Percentiles rank a stretch among this genome's conserved stretches.
phyloP scores from a whole-genome alignment of 2,113 vertebrate species.

The Pimephales promelas region DNA sequence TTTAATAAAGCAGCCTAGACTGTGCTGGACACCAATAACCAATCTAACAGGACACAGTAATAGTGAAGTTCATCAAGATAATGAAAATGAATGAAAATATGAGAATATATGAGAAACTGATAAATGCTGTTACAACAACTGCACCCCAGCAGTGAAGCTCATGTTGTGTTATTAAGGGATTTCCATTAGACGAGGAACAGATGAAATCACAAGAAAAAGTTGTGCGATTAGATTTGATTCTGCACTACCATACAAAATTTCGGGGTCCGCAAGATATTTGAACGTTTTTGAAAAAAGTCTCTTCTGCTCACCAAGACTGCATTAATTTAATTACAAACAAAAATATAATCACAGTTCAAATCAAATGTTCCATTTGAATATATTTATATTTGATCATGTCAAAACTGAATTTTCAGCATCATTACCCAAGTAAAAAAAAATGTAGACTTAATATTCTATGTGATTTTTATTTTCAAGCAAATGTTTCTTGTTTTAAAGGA shows the following conservation, averaged over 20 bases:
- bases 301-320: neutral
- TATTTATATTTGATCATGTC: neutral
- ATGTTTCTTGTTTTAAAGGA: neutral
- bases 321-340: too few species aligned
- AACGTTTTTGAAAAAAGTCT: neutral
- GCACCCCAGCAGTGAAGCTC: neutral
- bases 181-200: neutral
- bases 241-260: too few species aligned
- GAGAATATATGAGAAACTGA: neutral
- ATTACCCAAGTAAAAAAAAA: neutral
- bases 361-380: neutral
- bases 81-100: neutral
- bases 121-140: neutral
- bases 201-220: neutral
- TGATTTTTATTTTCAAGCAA: neutral
- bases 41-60: neutral
- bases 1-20: constrained; percentile 38
- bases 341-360: neutral
- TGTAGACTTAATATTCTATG: neutral
- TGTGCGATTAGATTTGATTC: neutral
- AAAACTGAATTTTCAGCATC: neutral
- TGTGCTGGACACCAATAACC: neutral
- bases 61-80: neutral
- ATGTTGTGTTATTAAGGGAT: neutral
- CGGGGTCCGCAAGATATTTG: too few species aligned